Conservation (phyloP, 1,140 invertebrate species). For the Drosophila orosa region DNA sequence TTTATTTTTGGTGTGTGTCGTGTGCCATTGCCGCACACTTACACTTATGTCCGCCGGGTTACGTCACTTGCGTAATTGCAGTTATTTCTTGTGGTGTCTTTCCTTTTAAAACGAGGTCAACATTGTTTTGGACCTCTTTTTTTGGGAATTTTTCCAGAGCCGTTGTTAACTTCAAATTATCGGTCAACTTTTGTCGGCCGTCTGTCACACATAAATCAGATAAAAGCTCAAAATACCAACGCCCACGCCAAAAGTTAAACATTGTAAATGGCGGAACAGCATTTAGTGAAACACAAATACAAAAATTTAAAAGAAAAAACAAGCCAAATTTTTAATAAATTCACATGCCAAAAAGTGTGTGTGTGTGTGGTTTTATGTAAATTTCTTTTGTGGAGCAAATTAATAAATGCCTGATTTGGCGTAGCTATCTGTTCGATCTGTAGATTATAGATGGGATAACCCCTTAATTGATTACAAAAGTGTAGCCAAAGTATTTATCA, state of each 20-base stretch:
- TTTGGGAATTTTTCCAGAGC: conserved; percentile 44
- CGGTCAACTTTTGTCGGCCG: conserved; percentile 75
- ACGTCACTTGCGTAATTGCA: conserved; percentile 79
- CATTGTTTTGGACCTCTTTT: conserved; percentile 67
- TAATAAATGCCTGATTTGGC: conserved; percentile 13
- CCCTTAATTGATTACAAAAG: conserved; percentile 22
- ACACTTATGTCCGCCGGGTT: conserved; percentile 58
- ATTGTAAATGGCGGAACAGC: conserved; percentile 59
- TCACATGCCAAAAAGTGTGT: conserved; percentile 22
- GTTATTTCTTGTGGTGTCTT: conserved; percentile 50
- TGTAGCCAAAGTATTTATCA: conserved; percentile 21
- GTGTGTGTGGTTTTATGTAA: conserved; percentile 17
- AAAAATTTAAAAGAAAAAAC: not conserved
- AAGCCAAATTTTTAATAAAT: conserved; percentile 18
- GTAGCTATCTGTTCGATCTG: conserved; percentile 11
- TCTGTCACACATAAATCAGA: conserved; percentile 79
- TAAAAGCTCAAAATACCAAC: conserved; percentile 57
- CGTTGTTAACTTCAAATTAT: conserved; percentile 77
- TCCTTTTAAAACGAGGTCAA: conserved; percentile 67
- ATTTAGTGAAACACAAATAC: conserved; percentile 42
- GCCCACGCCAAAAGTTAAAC: conserved; percentile 36
- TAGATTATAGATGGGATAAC: conserved; percentile 11
- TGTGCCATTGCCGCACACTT: conserved; percentile 66
- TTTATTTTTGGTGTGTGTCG: conserved; percentile 55
- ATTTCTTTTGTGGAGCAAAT: conserved; percentile 13